These are phyloP conservation scores for Escarpia spicata DNA, from an alignment of 2,888 invertebrate species.

Conservation along the genomic window DNA sequence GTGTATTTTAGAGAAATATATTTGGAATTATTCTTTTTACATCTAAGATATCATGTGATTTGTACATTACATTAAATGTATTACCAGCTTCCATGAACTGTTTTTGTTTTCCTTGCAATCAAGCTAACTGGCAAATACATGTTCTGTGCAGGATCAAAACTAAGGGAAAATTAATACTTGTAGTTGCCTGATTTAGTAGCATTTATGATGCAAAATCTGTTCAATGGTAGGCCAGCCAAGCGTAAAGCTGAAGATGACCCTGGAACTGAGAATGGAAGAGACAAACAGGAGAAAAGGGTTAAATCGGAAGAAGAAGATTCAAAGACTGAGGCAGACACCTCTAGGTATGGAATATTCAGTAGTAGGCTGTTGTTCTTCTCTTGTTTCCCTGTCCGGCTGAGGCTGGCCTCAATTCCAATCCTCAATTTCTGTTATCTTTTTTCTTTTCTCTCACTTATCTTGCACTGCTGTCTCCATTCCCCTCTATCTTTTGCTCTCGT, in stretches of 20 bases:
- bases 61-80: not conserved
- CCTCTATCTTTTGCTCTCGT: too few species aligned
- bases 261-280: slow-evolving; percentile 35
- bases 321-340: not conserved
- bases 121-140: not conserved
- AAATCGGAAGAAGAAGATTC: not conserved
- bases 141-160: not conserved
- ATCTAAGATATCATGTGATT: not conserved
- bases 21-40: not conserved
- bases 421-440: too few species aligned
- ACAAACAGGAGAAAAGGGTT: slow-evolving; percentile 35
- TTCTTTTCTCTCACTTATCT: too few species aligned
- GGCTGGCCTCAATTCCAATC: too few species aligned
- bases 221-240: not conserved
- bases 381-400: too few species aligned
- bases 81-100: not conserved
- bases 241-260: slow-evolving; percentile 23
- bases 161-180: not conserved
- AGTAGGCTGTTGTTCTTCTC: not conserved
- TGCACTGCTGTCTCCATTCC: too few species aligned
- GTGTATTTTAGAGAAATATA: too few species aligned
- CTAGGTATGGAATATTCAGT: not conserved
- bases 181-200: too few species aligned
- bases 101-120: not conserved
- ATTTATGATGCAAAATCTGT: not conserved